Evolutionary conservation across 2,888 invertebrate species (phyloP), one percentile per base, ranked within the genome.

Genomic region (Antheraea assamensis): DNA sequence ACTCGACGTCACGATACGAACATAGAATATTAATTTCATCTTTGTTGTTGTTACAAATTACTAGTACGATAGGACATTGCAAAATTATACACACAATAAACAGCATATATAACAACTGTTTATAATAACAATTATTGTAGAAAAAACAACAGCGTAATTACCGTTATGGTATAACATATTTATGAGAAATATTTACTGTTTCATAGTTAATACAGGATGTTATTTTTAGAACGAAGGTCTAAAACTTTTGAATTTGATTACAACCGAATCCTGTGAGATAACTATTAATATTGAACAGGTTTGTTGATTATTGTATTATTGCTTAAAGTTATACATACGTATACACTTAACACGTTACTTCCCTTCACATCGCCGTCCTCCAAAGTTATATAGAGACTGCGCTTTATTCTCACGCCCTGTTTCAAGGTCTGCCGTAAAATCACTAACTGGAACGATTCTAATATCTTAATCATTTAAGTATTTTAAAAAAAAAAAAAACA

Each of bases 401-500:
- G 80, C 78, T 79, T 81, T 58, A 35, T 42, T 61, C 61, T 35
- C 71, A 71, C 75, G 77, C 78, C 80, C 77, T 80, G 80, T 84
- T 74, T 66, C 66, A 72, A 66, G 47, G 42, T 66, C 47, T 61
- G 42, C 55, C 74, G 49, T 76, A 74, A 76, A 75, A 72, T 61
- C 47, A 72, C 68, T 49, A 52, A 72, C 30, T 42, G 58, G n/a
- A 24, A 21, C n/a, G 5, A 55, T 55, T n/a, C 0, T 61, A 61
- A 8, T 55, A n/a, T n/a, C 24, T 58, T 58, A 52, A n/a, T n/a
- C n/a, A n/a, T n/a, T n/a, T n/a, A n/a, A n/a, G n/a, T n/a, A n/a
- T n/a, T n/a, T n/a, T n/a, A n/a, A n/a, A n/a, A n/a, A n/a, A n/a
- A n/a, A n/a, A n/a, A n/a, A n/a, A n/a, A n/a, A n/a, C n/a, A n/a